Conservation (phyloP, 1,140 invertebrate species). For the Lanistes nyassanus region DNA sequence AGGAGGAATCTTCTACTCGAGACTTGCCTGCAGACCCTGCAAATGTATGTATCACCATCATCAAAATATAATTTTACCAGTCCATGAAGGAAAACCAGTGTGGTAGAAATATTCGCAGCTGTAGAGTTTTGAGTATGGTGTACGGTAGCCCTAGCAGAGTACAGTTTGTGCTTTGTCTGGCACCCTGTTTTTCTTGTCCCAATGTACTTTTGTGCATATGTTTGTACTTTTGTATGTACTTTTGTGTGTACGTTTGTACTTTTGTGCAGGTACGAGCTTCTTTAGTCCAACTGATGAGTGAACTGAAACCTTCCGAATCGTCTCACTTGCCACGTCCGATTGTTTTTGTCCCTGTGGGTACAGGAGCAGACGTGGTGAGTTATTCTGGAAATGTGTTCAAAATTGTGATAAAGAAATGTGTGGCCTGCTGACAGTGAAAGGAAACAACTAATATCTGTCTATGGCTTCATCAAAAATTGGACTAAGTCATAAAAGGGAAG, state of each 20-base stretch:
- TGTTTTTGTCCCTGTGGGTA: slow-evolving; percentile 12
- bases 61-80: neutral
- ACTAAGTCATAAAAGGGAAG: too few species aligned
- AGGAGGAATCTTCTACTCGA: neutral
- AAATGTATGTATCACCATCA: neutral
- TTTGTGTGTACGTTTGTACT: neutral
- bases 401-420: too few species aligned
- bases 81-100: too few species aligned
- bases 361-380: slow-evolving; percentile 11
- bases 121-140: too few species aligned
- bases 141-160: too few species aligned
- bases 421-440: too few species aligned
- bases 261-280: neutral
- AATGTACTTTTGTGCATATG: neutral
- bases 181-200: too few species aligned
- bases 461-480: too few species aligned
- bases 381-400: too few species aligned
- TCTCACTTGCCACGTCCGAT: slow-evolving; percentile 2
- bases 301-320: neutral
- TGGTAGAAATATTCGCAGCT: too few species aligned
- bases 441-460: too few species aligned
- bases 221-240: neutral
- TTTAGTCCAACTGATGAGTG: slow-evolving; percentile 5
- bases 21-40: slow-evolving; percentile 2
- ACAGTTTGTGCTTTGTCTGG: too few species aligned